A percentile compares a stretch with the other conserved stretches of the same genome.
phyloP scores from a whole-genome alignment of 2,797 vertebrate genomes.

The Pipistrellus pygmaeus region DNA sequence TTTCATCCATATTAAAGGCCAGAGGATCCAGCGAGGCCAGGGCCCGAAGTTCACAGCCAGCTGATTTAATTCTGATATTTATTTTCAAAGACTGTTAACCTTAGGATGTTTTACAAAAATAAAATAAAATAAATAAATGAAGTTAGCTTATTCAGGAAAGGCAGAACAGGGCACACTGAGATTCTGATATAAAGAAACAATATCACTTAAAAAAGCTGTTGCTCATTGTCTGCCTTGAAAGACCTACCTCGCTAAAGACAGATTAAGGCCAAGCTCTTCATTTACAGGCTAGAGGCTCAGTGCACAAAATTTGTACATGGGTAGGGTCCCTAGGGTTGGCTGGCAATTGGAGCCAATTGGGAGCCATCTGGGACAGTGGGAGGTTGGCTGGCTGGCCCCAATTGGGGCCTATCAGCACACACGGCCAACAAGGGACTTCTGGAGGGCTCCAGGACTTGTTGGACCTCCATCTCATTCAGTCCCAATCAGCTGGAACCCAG shows the following conservation, averaged over 20 bases:
- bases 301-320: no score
- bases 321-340: no score
- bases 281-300: not conserved
- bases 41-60: slow-evolving; percentile 32
- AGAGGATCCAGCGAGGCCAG: not conserved
- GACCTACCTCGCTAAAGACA: not conserved
- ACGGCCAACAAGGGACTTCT: rapidly evolving
- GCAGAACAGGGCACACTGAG: not conserved
- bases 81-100: slow-evolving; percentile 58
- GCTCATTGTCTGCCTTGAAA: not conserved
- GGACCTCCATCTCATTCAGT: no score
- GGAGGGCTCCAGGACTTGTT: no score
- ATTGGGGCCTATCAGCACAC: no score
- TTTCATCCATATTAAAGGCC: not conserved
- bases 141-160: not conserved
- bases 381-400: no score
- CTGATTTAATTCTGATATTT: slow-evolving; percentile 61
- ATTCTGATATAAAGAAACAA: slow-evolving; percentile 29
- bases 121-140: slow-evolving; percentile 33
- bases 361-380: no score
- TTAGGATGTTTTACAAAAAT: not conserved
- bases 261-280: slow-evolving; percentile 29
- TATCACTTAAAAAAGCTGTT: slow-evolving; percentile 11
- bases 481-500: no score
- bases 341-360: no score